phyloP scores from a whole-genome alignment of 2,797 vertebrate genomes.

The Chelmon rostratus region DNA sequence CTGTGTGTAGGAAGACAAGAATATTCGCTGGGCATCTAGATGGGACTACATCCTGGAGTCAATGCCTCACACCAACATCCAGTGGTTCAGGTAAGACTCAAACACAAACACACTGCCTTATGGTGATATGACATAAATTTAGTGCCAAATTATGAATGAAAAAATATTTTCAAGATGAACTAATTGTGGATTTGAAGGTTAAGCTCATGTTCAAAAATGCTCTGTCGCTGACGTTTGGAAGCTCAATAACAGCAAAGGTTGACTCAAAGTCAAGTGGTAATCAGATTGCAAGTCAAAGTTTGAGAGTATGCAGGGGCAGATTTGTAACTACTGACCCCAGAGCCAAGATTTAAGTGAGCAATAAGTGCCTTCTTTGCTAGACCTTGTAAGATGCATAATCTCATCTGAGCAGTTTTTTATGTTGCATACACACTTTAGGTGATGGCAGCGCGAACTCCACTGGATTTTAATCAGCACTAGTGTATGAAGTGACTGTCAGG shows the following conservation, averaged over 20 bases:
- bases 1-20: constrained; percentile 87
- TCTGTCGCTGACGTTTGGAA: background rate
- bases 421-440: background rate
- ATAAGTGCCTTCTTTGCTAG: background rate
- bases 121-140: background rate
- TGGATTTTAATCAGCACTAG: background rate
- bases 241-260: background rate
- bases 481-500: background rate
- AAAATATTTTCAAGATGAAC: background rate
- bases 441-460: background rate
- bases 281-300: background rate
- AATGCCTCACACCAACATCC: constrained; percentile 96
- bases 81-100: constrained; percentile 93
- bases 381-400: background rate
- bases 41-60: constrained; percentile 98
- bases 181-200: background rate
- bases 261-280: background rate
- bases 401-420: background rate
- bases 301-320: background rate
- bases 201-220: background rate
- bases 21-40: constrained; percentile 94
- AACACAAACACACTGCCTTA: background rate
- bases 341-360: background rate
- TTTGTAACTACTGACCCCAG: background rate
- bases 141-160: background rate